A percentile compares a stretch with the other conserved stretches of the same genome.
These are phyloP conservation scores for Manis pentadactyla DNA, from an alignment of 2,797 vertebrate genomes.

Conservation along the genomic window DNA sequence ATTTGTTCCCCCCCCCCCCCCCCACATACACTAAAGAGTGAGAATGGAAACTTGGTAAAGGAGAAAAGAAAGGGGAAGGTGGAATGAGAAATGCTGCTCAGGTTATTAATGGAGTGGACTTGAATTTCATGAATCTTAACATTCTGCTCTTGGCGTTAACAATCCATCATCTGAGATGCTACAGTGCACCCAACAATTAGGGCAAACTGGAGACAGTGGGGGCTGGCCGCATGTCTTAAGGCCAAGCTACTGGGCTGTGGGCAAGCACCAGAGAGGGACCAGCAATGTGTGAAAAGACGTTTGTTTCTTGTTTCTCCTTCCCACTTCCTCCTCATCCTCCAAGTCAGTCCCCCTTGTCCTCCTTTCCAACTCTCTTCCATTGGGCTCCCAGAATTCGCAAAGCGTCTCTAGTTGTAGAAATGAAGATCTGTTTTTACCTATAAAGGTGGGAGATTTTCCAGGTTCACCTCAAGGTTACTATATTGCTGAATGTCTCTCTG, in stretches of 20 bases:
- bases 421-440: neutral
- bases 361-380: neutral
- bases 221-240: neutral
- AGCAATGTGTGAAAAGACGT: neutral
- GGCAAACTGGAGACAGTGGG: neutral
- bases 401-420: neutral
- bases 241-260: neutral
- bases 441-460: neutral
- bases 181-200: constrained; percentile 20
- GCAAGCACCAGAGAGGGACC: neutral
- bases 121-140: constrained; percentile 71
- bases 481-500: neutral
- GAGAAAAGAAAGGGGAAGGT: neutral
- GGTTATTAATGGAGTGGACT: constrained; percentile 67
- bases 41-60: neutral
- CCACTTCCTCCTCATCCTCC: too few species aligned
- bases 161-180: constrained; percentile 37
- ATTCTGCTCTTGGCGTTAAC: constrained; percentile 53
- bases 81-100: neutral
- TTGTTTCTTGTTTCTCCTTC: neutral
- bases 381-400: neutral
- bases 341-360: neutral
- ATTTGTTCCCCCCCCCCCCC: constrained; percentile 31
- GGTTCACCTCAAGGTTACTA: neutral
- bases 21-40: neutral